Evolutionary conservation across 2,113 vertebrate species (phyloP).

Genomic region (Megaleporinus macrocephalus): DNA sequence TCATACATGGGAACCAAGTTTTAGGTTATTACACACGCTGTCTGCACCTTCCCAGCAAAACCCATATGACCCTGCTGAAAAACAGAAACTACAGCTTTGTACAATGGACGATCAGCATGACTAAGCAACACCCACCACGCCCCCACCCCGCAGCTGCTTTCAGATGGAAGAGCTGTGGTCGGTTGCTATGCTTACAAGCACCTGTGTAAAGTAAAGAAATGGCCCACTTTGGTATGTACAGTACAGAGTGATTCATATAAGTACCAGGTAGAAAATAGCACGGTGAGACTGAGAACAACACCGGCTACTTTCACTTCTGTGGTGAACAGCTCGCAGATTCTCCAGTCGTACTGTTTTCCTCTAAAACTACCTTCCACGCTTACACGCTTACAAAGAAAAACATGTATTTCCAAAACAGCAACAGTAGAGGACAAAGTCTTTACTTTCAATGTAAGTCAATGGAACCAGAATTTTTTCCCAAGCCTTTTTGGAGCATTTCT

Average conservation of each 20-base stretch:
- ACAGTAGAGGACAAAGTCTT: no score
- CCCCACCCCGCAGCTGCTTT: not conserved
- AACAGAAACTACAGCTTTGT: slow-evolving; percentile 1
- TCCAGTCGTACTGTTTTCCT: not conserved
- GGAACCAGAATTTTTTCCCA: no score
- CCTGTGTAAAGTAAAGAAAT: not conserved
- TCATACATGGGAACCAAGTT: no score
- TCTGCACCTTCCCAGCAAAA: not conserved
- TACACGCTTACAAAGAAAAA: no score
- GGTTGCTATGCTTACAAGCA: not conserved
- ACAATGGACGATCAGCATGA: not conserved
- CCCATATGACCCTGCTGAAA: not conserved
- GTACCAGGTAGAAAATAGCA: not conserved
- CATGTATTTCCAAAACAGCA: no score
- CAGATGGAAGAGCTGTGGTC: not conserved
- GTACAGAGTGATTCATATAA: not conserved
- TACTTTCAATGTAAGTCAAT: no score
- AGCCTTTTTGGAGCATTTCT: no score
- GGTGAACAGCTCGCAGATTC: slow-evolving; percentile 16
- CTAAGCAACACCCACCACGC: no score
- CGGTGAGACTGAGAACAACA: slow-evolving; percentile 4
- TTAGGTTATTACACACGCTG: not conserved
- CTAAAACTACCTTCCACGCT: not conserved
- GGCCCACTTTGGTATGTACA: not conserved
- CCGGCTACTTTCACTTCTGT: slow-evolving; percentile 46